Evolutionary conservation across 2,113 vertebrate genomes (phyloP), one percentile per base, ranked within the genome.

Genomic region (Hippopotamus amphibius): DNA sequence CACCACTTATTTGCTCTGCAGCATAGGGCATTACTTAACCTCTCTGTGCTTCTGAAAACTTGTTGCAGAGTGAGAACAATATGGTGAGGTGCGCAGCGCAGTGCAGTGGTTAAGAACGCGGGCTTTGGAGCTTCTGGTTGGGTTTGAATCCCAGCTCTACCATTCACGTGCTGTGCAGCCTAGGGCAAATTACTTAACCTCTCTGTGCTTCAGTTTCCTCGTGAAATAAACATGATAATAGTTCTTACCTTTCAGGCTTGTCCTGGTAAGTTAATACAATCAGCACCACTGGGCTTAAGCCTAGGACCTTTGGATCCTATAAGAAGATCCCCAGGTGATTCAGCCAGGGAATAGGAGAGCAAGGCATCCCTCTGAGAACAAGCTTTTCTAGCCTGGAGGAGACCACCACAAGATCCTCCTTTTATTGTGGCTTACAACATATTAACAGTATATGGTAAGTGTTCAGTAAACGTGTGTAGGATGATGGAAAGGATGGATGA

Each of bases 21-120:
- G 57, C 11, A 6, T 1, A 41, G 7, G 79, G 28, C 48, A n/a
- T 37, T 87, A 17, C 50, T 50, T 46, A 57, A 74, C 19, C 19
- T 53, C 61, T 85, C 77, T 71, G 87, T 4, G 41, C 21, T 46
- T 71, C 66, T 61, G 28, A 28, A 43, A 68, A 7, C 71, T 68
- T 19, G 8, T 16, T 71, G 76, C 61, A 71, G n/a, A 69, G 48
- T 37, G n/a, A 43, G n/a, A 59, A 77, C 22, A 63, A 63, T 33
- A 17, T 1, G 19, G 37, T 59, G 22, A 61, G 48, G 41, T 48
- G 71, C 4, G 5, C 14, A 84, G 30, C 15, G 0, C n/a, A 16
- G 46, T 0, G 37, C 2, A 0, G 15, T 6, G 43, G n/a, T 77
- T 46, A 59, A 41, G 21, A 55, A 65, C 0, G 1, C 2, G 16